Evolutionary conservation across 2,113 vertebrate genomes (phyloP).

Genomic region (Scomber colias): DNA sequence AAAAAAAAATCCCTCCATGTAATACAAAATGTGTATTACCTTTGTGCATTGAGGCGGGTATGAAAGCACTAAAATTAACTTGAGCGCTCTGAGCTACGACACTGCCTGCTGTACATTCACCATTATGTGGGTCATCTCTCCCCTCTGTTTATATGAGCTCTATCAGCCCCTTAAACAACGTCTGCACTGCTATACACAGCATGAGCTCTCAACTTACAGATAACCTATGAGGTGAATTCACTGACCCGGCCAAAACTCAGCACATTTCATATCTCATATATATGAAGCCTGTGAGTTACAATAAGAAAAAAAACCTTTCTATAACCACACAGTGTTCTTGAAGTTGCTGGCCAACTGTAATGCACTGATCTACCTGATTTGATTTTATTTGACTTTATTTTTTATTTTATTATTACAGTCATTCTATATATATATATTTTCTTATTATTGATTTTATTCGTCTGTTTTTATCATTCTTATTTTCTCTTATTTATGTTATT

Average conservation of each 20-base stretch:
- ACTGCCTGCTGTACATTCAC: constrained; percentile 24
- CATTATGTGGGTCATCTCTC: constrained; percentile 51
- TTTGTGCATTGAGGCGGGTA: constrained; percentile 49
- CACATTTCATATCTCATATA: not conserved
- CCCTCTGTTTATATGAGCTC: constrained; percentile 26
- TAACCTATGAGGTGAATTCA: not conserved
- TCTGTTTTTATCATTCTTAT: too few relatives aligned
- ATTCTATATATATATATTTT: too few relatives aligned
- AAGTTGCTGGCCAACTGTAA: too few relatives aligned
- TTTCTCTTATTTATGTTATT: too few relatives aligned
- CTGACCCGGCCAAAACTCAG: too few relatives aligned
- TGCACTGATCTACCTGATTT: too few relatives aligned
- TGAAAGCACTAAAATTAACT: constrained; percentile 55
- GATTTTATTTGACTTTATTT: too few relatives aligned
- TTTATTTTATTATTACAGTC: too few relatives aligned
- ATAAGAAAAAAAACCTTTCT: too few relatives aligned
- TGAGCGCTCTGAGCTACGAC: constrained; percentile 35
- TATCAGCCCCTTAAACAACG: constrained; percentile 1
- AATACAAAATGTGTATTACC: constrained; percentile 32
- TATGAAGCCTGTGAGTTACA: not conserved
- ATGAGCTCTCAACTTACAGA: constrained; percentile 3
- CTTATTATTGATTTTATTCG: too few relatives aligned
- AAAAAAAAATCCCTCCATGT: not conserved
- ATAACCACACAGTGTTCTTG: too few relatives aligned
- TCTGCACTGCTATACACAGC: not conserved